A percentile compares a stretch with the other conserved stretches of the same genome.
Conservation (phyloP, 1,140 invertebrate genomes). For the Anastatus disparis region DNA sequence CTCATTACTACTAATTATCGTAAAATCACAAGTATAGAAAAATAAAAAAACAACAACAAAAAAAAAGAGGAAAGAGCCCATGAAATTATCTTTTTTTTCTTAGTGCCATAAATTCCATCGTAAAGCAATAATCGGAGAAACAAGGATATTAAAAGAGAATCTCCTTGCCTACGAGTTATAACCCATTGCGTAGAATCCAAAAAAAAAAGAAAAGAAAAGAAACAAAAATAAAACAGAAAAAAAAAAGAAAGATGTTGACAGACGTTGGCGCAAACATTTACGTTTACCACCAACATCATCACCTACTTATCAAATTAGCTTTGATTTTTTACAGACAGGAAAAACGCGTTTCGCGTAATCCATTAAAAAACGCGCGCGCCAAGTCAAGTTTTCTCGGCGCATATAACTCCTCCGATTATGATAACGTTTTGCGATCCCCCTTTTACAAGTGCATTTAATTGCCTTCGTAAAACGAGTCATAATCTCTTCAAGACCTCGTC, state of each 20-base stretch:
- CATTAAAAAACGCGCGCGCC: constrained; percentile 19
- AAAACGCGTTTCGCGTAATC: constrained; percentile 21
- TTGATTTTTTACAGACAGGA: neutral
- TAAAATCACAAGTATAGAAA: no score
- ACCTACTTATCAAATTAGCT: constrained; percentile 25
- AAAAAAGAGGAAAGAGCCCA: no score
- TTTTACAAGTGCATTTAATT: constrained; percentile 26
- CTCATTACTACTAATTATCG: constrained; percentile 23
- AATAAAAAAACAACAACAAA: no score
- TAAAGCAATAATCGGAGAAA: constrained; percentile 7
- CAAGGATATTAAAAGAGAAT: constrained; percentile 1
- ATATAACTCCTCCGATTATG: constrained; percentile 11
- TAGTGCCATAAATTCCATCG: no score
- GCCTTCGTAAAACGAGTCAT: constrained; percentile 3
- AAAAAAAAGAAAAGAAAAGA: no score
- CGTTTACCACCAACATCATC: neutral
- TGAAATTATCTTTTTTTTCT: no score
- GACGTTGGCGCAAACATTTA: neutral
- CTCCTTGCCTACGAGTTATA: no score
- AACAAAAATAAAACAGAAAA: no score
- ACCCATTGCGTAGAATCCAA: no score
- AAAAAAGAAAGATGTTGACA: neutral
- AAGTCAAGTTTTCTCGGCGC: neutral
- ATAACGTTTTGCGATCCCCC: neutral
- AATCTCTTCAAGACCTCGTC: no score